Base-by-base conservation (phyloP, 2,797 vertebrate genomes). In the Halcyon chelicuti region DNA sequence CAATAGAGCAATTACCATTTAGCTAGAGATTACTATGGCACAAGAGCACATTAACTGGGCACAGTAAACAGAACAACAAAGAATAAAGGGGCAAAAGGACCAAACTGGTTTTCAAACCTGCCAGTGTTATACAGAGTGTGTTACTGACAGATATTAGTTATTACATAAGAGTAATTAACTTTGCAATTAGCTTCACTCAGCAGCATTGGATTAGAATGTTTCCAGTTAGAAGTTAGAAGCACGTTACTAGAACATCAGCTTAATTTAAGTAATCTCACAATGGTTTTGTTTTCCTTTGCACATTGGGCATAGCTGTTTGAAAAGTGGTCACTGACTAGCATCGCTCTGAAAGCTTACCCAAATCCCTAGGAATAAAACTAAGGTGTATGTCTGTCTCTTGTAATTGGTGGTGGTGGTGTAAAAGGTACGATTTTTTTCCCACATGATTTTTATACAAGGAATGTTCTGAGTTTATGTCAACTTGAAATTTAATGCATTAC, bases 1-100 rank as follows among this genome's bases (percentile, higher is more conserved):
- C 98, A 98, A 98, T 98, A 98, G 98, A 99, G 98, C 98, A 98
- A 99, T 99, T 99, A 99, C 98, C 97, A 98, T 98, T 98, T 98
- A 98, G 98, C 97, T 97, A 80, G 97, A 98, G 98, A 98, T 98
- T 98, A 98, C 98, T 97, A 97, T 98, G 98, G 98, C 98, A 98
- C 98, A 98, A 98, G 98, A 98, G 97, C 97, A 97, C 97, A 98
- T 98, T 98, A 98, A 98, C 98, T 97, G 97, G 97, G 98, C 97
- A 98, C 96, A 96, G 96, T 97, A 98, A 98, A 98, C 97, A 98
- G 84, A 98, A 98, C 96, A 98, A 98, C 97, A 98, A 97, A 98
- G 96, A 94, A 98, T 95, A 90, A 97, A 96, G 96, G 97, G 97
- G 98, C 96, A 98, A 97, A 98, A 89, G 96, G 96, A 97, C 92